Evolutionary conservation across 2,113 vertebrate genomes (phyloP).

Genomic region (Micronycteris hirsuta): DNA sequence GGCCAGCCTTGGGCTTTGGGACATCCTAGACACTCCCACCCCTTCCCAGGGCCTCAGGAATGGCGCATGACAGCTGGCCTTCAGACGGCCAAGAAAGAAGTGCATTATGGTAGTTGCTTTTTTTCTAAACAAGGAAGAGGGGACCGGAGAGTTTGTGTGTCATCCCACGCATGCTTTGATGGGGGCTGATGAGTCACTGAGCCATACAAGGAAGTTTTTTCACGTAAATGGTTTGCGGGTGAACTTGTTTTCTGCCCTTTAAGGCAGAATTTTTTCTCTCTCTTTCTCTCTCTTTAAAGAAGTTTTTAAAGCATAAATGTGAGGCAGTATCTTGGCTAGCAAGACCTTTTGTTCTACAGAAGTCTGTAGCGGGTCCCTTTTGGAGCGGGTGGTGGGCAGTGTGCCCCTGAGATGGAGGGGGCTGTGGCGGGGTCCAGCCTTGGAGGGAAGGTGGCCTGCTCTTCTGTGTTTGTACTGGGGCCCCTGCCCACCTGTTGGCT

Average conservation of each 20-base stretch:
- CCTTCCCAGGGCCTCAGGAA: not conserved
- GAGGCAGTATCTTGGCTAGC: slow-evolving; percentile 61
- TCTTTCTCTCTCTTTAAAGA: not conserved
- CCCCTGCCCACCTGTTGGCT: not conserved
- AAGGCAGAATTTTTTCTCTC: slow-evolving; percentile 12
- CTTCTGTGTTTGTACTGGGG: not conserved
- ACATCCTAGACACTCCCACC: no score
- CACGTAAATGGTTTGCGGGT: slow-evolving; percentile 34
- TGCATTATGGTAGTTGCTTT: slow-evolving; percentile 19
- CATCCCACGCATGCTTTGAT: slow-evolving; percentile 65
- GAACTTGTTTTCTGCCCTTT: slow-evolving; percentile 56
- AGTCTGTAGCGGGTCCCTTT: not conserved
- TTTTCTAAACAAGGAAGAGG: not conserved
- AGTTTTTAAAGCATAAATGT: slow-evolving; percentile 42
- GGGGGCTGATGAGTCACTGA: slow-evolving; percentile 76
- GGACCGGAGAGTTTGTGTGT: not conserved
- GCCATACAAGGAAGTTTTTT: slow-evolving; percentile 44
- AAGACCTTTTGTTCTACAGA: slow-evolving; percentile 56
- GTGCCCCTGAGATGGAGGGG: no score
- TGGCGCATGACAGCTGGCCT: not conserved
- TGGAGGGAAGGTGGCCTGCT: not conserved
- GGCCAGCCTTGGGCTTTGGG: not conserved
- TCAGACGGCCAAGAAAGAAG: not conserved
- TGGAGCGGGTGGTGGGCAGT: rapidly evolving
- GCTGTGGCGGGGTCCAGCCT: not conserved